A percentile compares a stretch with the other conserved stretches of the same genome.
These are phyloP conservation scores for Venturia canescens DNA, from an alignment of 1,140 invertebrate species.

Conservation along the genomic window DNA sequence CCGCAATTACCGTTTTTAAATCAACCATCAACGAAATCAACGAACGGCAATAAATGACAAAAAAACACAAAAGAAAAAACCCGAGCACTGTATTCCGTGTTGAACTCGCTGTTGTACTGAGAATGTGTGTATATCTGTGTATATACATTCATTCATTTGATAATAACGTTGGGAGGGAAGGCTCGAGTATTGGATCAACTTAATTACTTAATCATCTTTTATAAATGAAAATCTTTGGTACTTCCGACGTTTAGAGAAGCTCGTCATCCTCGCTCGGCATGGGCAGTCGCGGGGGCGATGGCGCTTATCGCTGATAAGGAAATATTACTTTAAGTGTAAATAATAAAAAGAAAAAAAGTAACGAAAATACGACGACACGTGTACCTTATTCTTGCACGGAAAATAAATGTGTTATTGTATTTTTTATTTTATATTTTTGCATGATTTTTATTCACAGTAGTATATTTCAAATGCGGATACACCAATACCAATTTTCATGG, in stretches of 20 bases:
- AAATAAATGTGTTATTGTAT: not conserved
- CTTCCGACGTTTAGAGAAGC: not conserved
- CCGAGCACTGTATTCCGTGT: no score
- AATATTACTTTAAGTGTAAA: conserved; percentile 1
- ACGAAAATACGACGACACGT: not conserved
- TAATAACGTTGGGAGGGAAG: not conserved
- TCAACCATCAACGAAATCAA: not conserved
- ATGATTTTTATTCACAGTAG: no score
- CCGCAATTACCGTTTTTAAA: not conserved
- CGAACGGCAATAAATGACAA: conserved; percentile 4
- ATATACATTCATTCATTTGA: no score
- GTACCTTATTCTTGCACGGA: not conserved
- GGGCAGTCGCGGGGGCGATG: not conserved
- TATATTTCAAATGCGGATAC: no score
- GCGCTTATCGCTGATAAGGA: not conserved
- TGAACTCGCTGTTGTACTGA: no score
- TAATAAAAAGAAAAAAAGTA: not conserved
- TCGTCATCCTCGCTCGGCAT: not conserved
- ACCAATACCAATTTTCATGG: no score
- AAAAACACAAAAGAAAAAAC: not conserved
- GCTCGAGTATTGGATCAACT: not conserved
- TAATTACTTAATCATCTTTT: conserved; percentile 11
- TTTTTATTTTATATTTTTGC: no score
- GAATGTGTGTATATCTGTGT: no score
- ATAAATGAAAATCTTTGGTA: conserved; percentile 7